Evolutionary conservation across 2,888 invertebrate species (phyloP), one percentile per base, ranked within the genome.

Genomic region (Selenia dentaria): DNA sequence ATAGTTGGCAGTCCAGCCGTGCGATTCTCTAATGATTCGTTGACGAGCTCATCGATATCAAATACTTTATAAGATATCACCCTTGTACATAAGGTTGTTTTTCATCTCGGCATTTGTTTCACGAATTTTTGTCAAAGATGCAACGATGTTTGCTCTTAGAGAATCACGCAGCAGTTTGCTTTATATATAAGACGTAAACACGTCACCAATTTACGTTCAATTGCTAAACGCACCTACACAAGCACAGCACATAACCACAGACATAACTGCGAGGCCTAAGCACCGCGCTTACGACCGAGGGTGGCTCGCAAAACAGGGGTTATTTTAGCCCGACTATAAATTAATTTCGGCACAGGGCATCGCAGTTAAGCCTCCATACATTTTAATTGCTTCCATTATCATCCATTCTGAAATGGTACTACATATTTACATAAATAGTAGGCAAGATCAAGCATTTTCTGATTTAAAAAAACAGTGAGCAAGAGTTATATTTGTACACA

Each of bases 351-450:
- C 76, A 78, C 85, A 82, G 81, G 80, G 74, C 81, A 83, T 69
- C 87, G 85, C 87, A 87, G 87, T 87, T 86, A 89, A 87, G 86
- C 87, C 84, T 79, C 84, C 85, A 89, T 88, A 89, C 86, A 89
- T 89, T 89, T 89, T 89, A 89, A 89, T 88, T 88, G 89, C 80
- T 79, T 82, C 84, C 84, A 89, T 89, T 89, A 89, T 88, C 83
- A 83, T 80, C 74, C 77, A 75, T 83, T 85, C 81, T 75, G 74
- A 74, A 80, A 38, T 37, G 37, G 32, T 20, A 12, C 24, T 16
- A 1, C 33, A 28, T 38, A 33, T n/a, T 31, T 35, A 10, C 24
- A 5, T 1, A 13, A 1, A 16, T 8, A 46, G 46, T 26, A 10
- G 5, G 9, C 13, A 9, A 40, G 26, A 1, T 31, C 16, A n/a